These are phyloP conservation scores for Perizoma affinitatum DNA, from an alignment of 2,888 invertebrate species.

Conservation along the genomic window DNA sequence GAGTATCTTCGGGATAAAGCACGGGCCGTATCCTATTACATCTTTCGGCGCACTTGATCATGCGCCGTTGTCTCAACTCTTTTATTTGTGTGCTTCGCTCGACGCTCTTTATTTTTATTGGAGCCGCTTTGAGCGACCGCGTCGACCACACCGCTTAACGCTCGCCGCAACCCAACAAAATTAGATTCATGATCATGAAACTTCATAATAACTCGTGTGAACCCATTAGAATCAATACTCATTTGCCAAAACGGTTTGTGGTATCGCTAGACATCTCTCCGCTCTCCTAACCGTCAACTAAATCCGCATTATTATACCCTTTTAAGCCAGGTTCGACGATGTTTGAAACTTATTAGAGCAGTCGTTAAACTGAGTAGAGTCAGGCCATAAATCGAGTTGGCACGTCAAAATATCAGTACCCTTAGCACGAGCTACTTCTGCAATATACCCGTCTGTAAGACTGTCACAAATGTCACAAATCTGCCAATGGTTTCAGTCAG, in stretches of 20 bases:
- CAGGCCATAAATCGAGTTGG: constrained; percentile 59
- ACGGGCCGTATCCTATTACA: constrained; percentile 76
- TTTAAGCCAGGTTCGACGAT: constrained; percentile 50
- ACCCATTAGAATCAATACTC: constrained; percentile 63
- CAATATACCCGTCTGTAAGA: background rate
- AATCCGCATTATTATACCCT: constrained; percentile 51
- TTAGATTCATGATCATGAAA: constrained; percentile 53
- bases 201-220: constrained; percentile 45
- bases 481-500: background rate
- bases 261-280: constrained; percentile 42
- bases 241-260: constrained; percentile 49
- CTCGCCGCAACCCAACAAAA: constrained; percentile 52
- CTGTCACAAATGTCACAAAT: background rate
- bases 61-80: constrained; percentile 68
- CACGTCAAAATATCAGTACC: constrained; percentile 69
- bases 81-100: constrained; percentile 66
- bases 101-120: constrained; percentile 61
- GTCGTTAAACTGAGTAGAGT: constrained; percentile 56
- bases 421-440: constrained; percentile 7
- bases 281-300: constrained; percentile 48
- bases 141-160: constrained; percentile 69
- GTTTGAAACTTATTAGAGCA: constrained; percentile 61
- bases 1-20: constrained; percentile 53
- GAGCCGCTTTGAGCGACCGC: constrained; percentile 68
- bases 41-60: constrained; percentile 78